Conservation (phyloP, 2,888 invertebrate species). For the Philhelius pedissequus region DNA sequence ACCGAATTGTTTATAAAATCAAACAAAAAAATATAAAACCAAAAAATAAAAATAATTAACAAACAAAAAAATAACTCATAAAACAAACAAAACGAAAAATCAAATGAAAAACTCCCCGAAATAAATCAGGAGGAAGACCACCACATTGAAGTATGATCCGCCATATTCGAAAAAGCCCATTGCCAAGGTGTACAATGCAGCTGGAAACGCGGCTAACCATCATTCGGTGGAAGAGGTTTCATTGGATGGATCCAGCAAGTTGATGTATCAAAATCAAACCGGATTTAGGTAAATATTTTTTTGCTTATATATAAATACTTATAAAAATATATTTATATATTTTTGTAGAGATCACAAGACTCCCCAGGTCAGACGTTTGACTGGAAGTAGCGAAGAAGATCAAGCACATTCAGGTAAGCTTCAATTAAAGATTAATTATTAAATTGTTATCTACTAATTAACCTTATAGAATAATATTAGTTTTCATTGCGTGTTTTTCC, state of each 20-base stretch:
- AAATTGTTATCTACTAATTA: too few species aligned
- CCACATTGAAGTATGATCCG: slow-evolving; percentile 92
- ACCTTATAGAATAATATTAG: not conserved
- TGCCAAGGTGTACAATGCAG: slow-evolving; percentile 84
- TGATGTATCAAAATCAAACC: slow-evolving; percentile 87
- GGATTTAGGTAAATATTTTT: slow-evolving; percentile 86
- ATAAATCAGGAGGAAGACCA: slow-evolving; percentile 89
- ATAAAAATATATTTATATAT: too few species aligned
- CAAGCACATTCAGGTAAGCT: slow-evolving; percentile 86
- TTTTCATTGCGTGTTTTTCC: slow-evolving; percentile 62
- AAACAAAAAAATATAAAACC: slow-evolving; percentile 52
- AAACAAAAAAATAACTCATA: slow-evolving; percentile 30
- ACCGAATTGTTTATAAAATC: slow-evolving; percentile 39
- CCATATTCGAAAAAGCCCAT: slow-evolving; percentile 92
- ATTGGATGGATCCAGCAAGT: slow-evolving; percentile 89
- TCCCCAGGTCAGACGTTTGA: slow-evolving; percentile 86
- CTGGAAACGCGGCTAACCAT: slow-evolving; percentile 83
- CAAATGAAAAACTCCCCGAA: slow-evolving; percentile 70
- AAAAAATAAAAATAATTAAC: slow-evolving; percentile 40
- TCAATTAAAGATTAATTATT: too few species aligned
- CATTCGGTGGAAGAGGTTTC: slow-evolving; percentile 89
- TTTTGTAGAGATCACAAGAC: slow-evolving; percentile 88
- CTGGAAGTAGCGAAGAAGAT: slow-evolving; percentile 87
- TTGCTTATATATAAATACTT: not conserved
- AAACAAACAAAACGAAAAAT: slow-evolving; percentile 70